phyloP scores from a whole-genome alignment of 2,888 invertebrate species.

The Chymomyza fuscimana region DNA sequence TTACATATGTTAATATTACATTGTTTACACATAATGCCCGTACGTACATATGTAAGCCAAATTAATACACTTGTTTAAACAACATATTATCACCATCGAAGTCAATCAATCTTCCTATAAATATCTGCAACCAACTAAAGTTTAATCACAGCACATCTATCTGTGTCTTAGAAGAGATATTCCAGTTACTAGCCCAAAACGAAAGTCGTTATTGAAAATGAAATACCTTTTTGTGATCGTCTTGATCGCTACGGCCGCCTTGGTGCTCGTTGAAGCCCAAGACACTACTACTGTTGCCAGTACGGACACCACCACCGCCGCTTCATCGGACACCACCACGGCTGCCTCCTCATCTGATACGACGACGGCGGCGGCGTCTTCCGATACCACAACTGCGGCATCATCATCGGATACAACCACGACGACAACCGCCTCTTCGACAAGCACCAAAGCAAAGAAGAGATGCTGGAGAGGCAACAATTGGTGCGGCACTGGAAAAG shows the following conservation, averaged over 20 bases:
- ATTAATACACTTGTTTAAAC: background rate
- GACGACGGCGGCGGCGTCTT: background rate
- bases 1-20: too few relatives aligned
- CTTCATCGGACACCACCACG: background rate
- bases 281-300: background rate
- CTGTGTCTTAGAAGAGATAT: background rate
- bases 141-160: background rate
- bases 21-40: background rate
- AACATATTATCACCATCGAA: background rate
- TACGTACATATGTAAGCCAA: too few relatives aligned
- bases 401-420: background rate
- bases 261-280: conserved; percentile 4
- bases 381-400: background rate
- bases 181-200: background rate
- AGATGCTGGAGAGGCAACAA: background rate
- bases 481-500: background rate
- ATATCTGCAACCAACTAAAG: background rate
- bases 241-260: background rate
- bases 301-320: background rate
- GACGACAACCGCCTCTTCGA: background rate
- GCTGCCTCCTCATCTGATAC: background rate
- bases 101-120: background rate
- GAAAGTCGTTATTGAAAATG: too few relatives aligned
- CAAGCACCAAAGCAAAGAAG: background rate
- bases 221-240: background rate